A percentile compares a stretch with the other conserved stretches of the same genome.
These are phyloP conservation scores for Latrodectus geometricus DNA, from an alignment of 1,140 invertebrate genomes.

Conservation along the genomic window DNA sequence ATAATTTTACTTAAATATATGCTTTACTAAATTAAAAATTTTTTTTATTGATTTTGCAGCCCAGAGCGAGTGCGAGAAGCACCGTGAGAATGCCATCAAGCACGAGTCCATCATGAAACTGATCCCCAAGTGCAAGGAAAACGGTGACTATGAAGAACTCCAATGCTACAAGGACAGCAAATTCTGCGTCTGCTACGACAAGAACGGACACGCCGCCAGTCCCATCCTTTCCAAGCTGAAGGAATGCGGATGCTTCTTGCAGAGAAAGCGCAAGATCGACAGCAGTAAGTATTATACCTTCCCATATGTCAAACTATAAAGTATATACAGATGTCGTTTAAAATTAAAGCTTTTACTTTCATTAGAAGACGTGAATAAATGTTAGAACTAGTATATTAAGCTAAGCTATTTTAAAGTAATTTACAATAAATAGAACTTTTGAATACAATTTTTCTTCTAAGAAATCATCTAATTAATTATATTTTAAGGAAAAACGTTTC, in stretches of 20 bases:
- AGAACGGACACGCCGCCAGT: slow-evolving; percentile 52
- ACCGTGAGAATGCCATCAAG: slow-evolving; percentile 34
- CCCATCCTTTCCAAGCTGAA: slow-evolving; percentile 46
- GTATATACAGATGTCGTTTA: not conserved
- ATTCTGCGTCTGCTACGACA: slow-evolving; percentile 61
- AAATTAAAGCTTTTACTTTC: too few species aligned
- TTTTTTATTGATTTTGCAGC: not conserved
- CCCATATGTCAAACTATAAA: not conserved
- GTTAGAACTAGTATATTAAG: too few species aligned
- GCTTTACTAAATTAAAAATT: not conserved
- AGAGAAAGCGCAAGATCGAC: slow-evolving; percentile 43
- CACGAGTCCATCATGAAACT: slow-evolving; percentile 54
- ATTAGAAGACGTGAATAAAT: too few species aligned
- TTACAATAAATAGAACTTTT: too few species aligned
- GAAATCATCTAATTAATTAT: too few species aligned
- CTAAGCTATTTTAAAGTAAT: too few species aligned
- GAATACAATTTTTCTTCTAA: too few species aligned
- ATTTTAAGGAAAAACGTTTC: too few species aligned
- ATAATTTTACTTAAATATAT: not conserved
- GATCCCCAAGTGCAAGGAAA: slow-evolving; percentile 58
- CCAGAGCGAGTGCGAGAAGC: slow-evolving; percentile 53
- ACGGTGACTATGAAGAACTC: slow-evolving; percentile 52
- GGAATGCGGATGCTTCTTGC: slow-evolving; percentile 48
- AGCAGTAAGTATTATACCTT: slow-evolving; percentile 1
- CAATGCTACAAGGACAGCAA: slow-evolving; percentile 55